Percentiles rank a stretch among this genome's conserved stretches.
phyloP scores from a whole-genome alignment of 2,113 vertebrate genomes.

The Takifugu flavidus region DNA sequence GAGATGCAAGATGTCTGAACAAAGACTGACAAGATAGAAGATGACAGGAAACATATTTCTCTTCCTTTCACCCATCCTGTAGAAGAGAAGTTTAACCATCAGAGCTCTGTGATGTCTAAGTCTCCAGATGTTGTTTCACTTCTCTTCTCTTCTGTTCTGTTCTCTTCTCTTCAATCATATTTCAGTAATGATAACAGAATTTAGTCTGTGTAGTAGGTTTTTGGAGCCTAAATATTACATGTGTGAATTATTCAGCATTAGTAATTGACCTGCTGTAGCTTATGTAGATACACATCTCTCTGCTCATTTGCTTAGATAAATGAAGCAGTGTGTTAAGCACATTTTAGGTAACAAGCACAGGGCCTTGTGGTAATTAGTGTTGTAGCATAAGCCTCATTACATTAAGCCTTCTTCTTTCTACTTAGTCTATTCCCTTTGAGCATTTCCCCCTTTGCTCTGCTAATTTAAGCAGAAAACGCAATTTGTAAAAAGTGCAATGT shows the following conservation, averaged over 20 bases:
- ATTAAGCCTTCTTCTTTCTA: conserved; percentile 48
- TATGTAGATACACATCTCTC: conserved; percentile 63
- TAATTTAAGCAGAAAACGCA: conserved; percentile 64
- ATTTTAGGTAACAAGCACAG: conserved; percentile 58
- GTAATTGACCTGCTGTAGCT: conserved; percentile 65
- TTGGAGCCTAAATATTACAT: conserved; percentile 48
- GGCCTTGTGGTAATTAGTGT: conserved; percentile 66
- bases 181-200: conserved; percentile 36
- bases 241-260: conserved; percentile 64
- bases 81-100: conserved; percentile 76
- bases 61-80: conserved; percentile 68
- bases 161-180: neutral
- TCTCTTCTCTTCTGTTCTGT: conserved; percentile 38
- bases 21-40: conserved; percentile 93
- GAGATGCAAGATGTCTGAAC: conserved; percentile 88
- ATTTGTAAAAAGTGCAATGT: conserved; percentile 59
- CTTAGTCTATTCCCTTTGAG: conserved; percentile 61
- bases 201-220: conserved; percentile 36
- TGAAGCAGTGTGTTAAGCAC: conserved; percentile 54
- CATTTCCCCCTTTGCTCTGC: conserved; percentile 33
- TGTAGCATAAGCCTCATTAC: conserved; percentile 50
- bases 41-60: conserved; percentile 97
- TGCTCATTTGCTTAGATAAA: conserved; percentile 62
- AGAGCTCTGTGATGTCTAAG: conserved; percentile 78
- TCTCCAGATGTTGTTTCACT: conserved; percentile 86